These are phyloP conservation scores for Corynorhinus townsendii DNA, from an alignment of 2,113 vertebrate genomes.

Conservation along the genomic window DNA sequence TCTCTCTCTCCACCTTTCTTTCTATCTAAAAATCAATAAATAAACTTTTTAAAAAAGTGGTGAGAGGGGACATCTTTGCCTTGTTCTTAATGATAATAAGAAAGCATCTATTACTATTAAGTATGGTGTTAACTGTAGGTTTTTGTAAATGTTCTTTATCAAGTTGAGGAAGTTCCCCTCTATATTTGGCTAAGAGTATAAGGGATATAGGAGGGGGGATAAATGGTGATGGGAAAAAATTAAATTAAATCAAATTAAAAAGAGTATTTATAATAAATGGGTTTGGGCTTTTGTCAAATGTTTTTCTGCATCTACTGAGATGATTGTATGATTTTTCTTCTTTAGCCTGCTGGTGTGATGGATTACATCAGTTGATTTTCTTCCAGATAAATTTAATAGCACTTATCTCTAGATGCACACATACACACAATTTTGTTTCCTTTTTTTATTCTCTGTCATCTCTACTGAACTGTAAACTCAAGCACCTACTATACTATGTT, in stretches of 20 bases:
- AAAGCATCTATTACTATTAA: neutral
- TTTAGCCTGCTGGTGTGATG: constrained; percentile 11
- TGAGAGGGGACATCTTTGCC: neutral
- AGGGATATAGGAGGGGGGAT: too few species aligned
- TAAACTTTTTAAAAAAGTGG: neutral
- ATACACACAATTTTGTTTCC: neutral
- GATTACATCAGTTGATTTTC: neutral
- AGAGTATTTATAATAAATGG: constrained; percentile 5
- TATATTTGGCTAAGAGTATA: constrained; percentile 1
- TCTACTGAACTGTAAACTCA: neutral
- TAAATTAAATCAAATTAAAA: too few species aligned
- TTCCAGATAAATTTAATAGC: neutral
- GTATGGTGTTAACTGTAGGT: neutral
- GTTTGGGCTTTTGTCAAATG: neutral
- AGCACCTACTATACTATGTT: neutral
- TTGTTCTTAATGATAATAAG: neutral
- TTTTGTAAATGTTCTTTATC: constrained; percentile 4
- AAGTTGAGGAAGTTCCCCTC: neutral
- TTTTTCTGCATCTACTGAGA: neutral
- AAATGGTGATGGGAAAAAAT: too few species aligned
- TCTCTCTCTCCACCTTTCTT: too few species aligned
- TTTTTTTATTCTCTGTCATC: neutral
- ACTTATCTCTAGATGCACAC: neutral
- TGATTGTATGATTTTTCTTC: neutral
- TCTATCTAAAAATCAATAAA: too few species aligned